A percentile compares a stretch with the other conserved stretches of the same genome.
These are phyloP conservation scores for Diplolepis rosae DNA, from an alignment of 2,888 invertebrate genomes.

Conservation along the genomic window DNA sequence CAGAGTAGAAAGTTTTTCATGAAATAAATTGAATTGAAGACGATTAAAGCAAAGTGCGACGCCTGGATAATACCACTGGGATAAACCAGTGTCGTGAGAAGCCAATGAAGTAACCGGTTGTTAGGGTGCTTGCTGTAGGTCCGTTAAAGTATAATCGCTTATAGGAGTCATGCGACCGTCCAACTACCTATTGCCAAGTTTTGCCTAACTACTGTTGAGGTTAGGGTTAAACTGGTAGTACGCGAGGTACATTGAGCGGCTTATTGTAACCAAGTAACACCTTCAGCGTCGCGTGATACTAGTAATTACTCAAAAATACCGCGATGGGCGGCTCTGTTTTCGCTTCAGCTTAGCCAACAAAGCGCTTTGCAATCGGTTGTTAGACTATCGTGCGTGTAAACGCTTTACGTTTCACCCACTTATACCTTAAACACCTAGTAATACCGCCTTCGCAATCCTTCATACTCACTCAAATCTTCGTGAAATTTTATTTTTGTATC, in stretches of 20 bases:
- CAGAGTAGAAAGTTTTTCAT: conserved; percentile 30
- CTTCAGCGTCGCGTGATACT: conserved; percentile 70
- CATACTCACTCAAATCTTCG: neutral
- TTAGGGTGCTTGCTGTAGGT: conserved; percentile 46
- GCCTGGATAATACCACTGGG: conserved; percentile 11
- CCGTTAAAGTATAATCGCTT: conserved; percentile 49
- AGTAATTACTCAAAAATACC: conserved; percentile 70
- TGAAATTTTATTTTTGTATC: conserved; percentile 5
- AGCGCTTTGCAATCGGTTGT: conserved; percentile 47
- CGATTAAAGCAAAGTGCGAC: conserved; percentile 22
- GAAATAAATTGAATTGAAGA: conserved; percentile 19
- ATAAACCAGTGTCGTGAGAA: conserved; percentile 61
- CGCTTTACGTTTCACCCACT: conserved; percentile 58
- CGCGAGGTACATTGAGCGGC: conserved; percentile 39
- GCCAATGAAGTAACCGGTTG: conserved; percentile 49
- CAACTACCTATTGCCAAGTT: conserved; percentile 64
- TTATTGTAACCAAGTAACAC: conserved; percentile 59
- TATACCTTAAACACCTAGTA: conserved; percentile 46
- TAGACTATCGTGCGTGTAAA: conserved; percentile 48
- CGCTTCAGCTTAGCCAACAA: conserved; percentile 51
- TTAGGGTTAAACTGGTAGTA: conserved; percentile 45
- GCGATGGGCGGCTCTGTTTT: conserved; percentile 47
- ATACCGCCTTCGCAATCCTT: conserved; percentile 11
- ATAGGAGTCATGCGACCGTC: conserved; percentile 49
- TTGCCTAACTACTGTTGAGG: conserved; percentile 57